Evolutionary conservation across 2,113 vertebrate genomes (phyloP).

Genomic region (Chloropsis hardwickii): DNA sequence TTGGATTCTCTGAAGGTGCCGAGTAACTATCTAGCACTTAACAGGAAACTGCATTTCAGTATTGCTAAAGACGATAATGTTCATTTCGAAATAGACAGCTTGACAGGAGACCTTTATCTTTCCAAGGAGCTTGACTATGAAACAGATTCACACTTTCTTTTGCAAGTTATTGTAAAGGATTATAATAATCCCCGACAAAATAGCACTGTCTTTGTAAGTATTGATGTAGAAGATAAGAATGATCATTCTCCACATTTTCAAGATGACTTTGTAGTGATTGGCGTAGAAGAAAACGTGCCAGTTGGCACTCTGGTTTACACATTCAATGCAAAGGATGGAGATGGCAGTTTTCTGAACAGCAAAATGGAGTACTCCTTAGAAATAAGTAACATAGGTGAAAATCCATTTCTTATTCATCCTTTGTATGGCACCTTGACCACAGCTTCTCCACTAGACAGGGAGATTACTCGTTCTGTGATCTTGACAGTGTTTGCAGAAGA

Average conservation of each 20-base stretch:
- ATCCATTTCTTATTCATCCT: conserved; percentile 83
- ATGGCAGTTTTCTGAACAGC: conserved; percentile 84
- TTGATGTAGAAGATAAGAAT: conserved; percentile 86
- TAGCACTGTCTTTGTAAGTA: conserved; percentile 71
- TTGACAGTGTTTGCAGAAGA: conserved; percentile 83
- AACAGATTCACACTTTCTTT: conserved; percentile 74
- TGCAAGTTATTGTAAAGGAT: conserved; percentile 75
- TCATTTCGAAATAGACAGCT: conserved; percentile 81
- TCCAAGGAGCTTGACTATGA: conserved; percentile 88
- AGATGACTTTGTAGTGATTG: conserved; percentile 78
- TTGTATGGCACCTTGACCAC: conserved; percentile 78
- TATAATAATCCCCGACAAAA: conserved; percentile 23
- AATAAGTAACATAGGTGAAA: conserved; percentile 11
- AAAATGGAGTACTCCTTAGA: conserved; percentile 80
- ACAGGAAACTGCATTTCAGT: conserved; percentile 70
- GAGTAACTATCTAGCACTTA: background rate
- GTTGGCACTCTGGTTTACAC: conserved; percentile 78
- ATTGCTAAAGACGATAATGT: conserved; percentile 71
- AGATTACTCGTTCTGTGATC: conserved; percentile 64
- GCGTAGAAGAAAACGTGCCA: conserved; percentile 79
- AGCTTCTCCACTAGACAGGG: conserved; percentile 78
- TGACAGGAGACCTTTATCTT: conserved; percentile 83
- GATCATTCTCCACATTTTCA: conserved; percentile 85
- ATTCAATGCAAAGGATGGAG: conserved; percentile 86
- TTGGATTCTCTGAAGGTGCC: conserved; percentile 73